Percentiles rank a stretch among this genome's conserved stretches.
Conservation (phyloP, 2,113 vertebrate genomes). For the Carlito syrichta region DNA sequence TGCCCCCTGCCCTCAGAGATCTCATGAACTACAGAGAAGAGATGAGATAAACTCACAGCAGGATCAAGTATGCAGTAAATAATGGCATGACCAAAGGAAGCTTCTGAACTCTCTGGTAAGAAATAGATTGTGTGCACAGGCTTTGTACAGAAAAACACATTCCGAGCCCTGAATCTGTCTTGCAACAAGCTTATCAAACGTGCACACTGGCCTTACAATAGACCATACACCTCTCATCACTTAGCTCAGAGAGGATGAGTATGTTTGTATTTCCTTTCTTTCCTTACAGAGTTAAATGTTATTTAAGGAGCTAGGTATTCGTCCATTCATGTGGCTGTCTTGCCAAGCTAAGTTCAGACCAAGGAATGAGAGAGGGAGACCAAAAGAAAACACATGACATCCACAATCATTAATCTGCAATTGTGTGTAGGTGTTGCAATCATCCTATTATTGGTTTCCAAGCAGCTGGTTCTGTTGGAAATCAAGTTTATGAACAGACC, state of each 20-base stretch:
- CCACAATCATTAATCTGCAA: constrained; percentile 61
- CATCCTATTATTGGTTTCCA: constrained; percentile 66
- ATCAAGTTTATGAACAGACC: constrained; percentile 63
- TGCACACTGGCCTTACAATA: neutral
- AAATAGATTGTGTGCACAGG: neutral
- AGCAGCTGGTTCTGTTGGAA: constrained; percentile 64
- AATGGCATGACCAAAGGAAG: neutral
- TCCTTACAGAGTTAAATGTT: neutral
- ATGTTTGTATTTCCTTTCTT: neutral
- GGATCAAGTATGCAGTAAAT: neutral
- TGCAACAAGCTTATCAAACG: neutral
- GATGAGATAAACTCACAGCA: neutral
- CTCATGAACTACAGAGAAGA: neutral
- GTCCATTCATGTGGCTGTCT: neutral
- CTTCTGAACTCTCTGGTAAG: neutral
- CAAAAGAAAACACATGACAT: constrained; percentile 26
- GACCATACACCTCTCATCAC: neutral
- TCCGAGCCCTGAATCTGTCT: neutral
- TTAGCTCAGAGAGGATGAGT: neutral
- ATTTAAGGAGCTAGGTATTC: neutral
- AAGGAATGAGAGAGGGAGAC: constrained; percentile 9
- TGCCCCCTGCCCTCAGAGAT: neutral
- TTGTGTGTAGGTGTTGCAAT: constrained; percentile 61
- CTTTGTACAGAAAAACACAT: neutral
- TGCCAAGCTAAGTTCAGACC: constrained; percentile 44